Evolutionary conservation across 2,113 vertebrate genomes (phyloP), one percentile per base, ranked within the genome.

Genomic region (Antennarius striatus): DNA sequence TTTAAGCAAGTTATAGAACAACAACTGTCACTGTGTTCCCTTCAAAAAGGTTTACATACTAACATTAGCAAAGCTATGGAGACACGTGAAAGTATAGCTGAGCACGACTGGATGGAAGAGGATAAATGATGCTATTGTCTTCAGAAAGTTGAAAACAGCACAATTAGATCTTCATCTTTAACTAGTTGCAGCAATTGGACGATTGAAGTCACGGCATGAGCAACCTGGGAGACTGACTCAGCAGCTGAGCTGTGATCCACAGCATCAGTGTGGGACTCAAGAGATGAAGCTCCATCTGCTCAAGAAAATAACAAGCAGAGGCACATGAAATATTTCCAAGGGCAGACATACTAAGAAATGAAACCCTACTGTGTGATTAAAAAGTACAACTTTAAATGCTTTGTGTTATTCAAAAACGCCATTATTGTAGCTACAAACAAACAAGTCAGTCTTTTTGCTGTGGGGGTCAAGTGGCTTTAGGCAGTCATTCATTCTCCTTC

Each of bases 221-320:
- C 69, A 87, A 89, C 80, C 75, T 63, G 40, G 53, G 65, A 82
- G 73, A 67, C 63, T 88, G 86, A 88, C 61, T 90, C 83, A 86
- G 79, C 57, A 29, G 68, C 79, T 75, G 80, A 86, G 79, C 75
- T 85, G 74, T 68, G 73, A 81, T 80, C 81, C 67, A 77, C 70
- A 53, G 80, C 79, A 63, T 72, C 72, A 75, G 76, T 75, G 85
- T 81, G 80, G 78, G 81, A 78, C 61, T 83, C 63, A 58, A 12
- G 77, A 81, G 64, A 83, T 64, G 66, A 50, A 77, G 79, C 80
- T 77, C 86, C 80, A 88, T 88, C 86, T 86, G 84, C 67, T 82
- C 76, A 50, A 59, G 69, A 72, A 73, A 80, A 81, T 63, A 84
- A 81, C 67, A 49, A 58, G 68, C 48, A 39, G 66, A 60, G 58